Conservation (phyloP, 2,113 vertebrate genomes). For the Sterrhoptilus dennistouni region DNA sequence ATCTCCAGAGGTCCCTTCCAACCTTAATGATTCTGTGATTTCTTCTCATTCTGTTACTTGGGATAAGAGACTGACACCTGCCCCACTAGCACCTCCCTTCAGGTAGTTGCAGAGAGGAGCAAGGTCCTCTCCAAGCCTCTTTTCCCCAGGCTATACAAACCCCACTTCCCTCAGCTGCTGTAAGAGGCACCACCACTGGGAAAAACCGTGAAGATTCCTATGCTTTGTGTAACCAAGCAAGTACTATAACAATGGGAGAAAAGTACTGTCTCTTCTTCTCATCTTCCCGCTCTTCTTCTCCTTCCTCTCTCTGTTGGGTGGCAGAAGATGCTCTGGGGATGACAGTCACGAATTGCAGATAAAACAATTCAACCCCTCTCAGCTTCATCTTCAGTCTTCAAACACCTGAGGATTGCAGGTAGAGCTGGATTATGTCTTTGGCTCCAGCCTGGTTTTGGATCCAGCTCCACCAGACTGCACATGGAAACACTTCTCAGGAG, state of each 20-base stretch:
- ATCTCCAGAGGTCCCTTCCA: neutral
- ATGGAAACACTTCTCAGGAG: neutral
- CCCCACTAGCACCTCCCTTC: neutral
- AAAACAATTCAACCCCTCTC: neutral
- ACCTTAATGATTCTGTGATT: neutral
- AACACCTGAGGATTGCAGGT: neutral
- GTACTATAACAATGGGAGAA: neutral
- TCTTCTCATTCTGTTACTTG: neutral
- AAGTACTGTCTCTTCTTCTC: neutral
- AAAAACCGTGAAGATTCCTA: neutral
- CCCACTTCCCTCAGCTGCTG: neutral
- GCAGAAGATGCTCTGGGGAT: neutral
- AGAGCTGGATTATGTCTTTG: neutral
- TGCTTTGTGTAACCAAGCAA: neutral
- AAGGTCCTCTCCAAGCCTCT: neutral
- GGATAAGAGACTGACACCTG: neutral
- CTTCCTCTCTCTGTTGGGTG: neutral
- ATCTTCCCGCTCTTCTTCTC: neutral
- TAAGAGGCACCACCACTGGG: neutral
- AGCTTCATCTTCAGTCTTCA: neutral
- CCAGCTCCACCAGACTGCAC: neutral
- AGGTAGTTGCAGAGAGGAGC: neutral
- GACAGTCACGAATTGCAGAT: neutral
- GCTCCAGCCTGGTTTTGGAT: neutral
- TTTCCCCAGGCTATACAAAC: neutral